Conservation (phyloP, 1,140 invertebrate genomes). For the Hestina assimilis region DNA sequence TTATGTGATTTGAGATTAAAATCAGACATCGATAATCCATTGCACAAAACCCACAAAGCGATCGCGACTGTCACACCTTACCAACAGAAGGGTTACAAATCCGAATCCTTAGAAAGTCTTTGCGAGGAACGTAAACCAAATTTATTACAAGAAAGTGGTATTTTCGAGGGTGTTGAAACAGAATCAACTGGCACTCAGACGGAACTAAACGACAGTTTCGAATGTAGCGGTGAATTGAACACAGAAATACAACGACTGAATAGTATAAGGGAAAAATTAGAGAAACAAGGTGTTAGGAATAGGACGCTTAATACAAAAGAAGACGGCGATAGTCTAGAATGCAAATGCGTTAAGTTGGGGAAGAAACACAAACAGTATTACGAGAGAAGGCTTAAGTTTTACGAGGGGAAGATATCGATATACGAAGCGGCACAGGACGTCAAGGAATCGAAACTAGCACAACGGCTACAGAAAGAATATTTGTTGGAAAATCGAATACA, state of each 20-base stretch:
- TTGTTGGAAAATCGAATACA: conserved; percentile 77
- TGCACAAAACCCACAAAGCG: conserved; percentile 70
- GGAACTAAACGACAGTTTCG: conserved; percentile 73
- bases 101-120: conserved; percentile 62
- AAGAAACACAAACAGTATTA: conserved; percentile 80
- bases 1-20: conserved; percentile 63
- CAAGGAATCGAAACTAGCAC: conserved; percentile 79
- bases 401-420: conserved; percentile 80
- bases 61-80: conserved; percentile 76
- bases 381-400: conserved; percentile 79
- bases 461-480: conserved; percentile 79
- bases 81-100: conserved; percentile 70
- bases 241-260: conserved; percentile 79
- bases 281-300: conserved; percentile 75
- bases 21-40: conserved; percentile 58
- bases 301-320: conserved; percentile 64
- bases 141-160: conserved; percentile 82
- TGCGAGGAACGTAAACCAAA: conserved; percentile 67
- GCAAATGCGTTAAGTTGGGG: conserved; percentile 72
- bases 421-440: conserved; percentile 81
- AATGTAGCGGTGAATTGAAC: conserved; percentile 71
- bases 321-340: conserved; percentile 60
- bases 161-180: conserved; percentile 80
- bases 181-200: conserved; percentile 77
- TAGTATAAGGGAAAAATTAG: conserved; percentile 79